Percentiles rank a stretch among this genome's conserved stretches.
These are phyloP conservation scores for Zosterops pallidus DNA, from an alignment of 2,113 vertebrate species.

Conservation along the genomic window DNA sequence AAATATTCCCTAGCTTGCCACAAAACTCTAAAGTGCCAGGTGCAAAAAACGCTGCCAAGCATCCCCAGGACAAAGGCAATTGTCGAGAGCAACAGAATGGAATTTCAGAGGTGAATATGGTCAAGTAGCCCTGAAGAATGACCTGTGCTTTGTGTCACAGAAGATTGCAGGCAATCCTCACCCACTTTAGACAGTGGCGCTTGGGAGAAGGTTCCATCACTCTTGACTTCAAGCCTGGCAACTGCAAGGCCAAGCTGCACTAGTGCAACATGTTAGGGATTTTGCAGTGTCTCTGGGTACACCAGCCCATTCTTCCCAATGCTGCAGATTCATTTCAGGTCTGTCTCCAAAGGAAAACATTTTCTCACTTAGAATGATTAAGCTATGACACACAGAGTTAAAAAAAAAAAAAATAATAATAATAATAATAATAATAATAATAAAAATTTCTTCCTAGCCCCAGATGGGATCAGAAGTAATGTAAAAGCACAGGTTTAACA, in stretches of 20 bases:
- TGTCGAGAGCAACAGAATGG: neutral
- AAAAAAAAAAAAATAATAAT: neutral
- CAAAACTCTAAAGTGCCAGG: neutral
- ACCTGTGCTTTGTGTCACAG: neutral
- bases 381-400: neutral
- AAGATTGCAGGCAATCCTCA: neutral
- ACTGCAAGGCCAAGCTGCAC: neutral
- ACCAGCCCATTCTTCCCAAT: neutral
- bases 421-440: too few species aligned
- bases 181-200: neutral
- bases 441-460: neutral
- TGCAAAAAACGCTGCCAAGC: neutral
- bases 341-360: neutral
- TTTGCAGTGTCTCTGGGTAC: neutral
- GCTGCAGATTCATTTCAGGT: neutral
- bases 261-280: accelerated
- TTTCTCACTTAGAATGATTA: neutral
- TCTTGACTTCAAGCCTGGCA: neutral
- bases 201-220: neutral
- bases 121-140: neutral
- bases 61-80: neutral
- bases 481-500: neutral
- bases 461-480: neutral
- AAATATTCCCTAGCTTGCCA: neutral
- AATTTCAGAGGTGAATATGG: neutral